Evolutionary conservation across 2,888 invertebrate species (phyloP), one percentile per base, ranked within the genome.

Genomic region (Drosophila tripunctata): DNA sequence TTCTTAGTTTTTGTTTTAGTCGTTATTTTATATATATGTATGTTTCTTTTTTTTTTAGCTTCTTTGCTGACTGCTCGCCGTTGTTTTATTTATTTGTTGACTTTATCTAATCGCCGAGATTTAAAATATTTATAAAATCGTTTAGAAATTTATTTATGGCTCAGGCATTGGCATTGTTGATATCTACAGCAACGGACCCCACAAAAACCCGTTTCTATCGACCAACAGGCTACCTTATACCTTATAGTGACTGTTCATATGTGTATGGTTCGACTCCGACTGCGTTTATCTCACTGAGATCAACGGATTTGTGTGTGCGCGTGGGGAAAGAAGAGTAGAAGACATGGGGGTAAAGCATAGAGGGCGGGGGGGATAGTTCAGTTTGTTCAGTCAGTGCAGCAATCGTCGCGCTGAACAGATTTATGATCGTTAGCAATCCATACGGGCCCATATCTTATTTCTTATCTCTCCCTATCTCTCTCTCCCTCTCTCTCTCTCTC

Each of bases 61-160:
- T 31, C 61, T 55, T 10, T 55, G 30, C 47, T 60, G 55, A 33
- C 43, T 52, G 64, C 57, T 57, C 52, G 60, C 72, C 74, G 88
- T 84, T 88, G 88, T 79, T 83, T 84, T 88, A 84, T 88, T 88
- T 86, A 87, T 87, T 83, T 87, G 87, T 79, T 82, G 79, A 79
- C 80, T 88, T 82, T 88, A 89, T 88, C 87, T 85, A 88, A 89
- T 83, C 88, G 75, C 81, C 65, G 78, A 77, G 79, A 89, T 87
- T 85, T 85, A 81, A 85, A 85, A 87, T 87, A 85, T 87, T 85
- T 85, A 88, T 85, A 77, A 81, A 85, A 81, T 87, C 87, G 78
- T 85, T 87, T 84, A 87, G 78, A 85, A 82, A 85, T 83, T 78
- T 83, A 87, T 87, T 86, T 82, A 88, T 88, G 88, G 74, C 80